Percentiles rank a stretch among this genome's conserved stretches.
Evolutionary conservation across 2,888 invertebrate genomes (phyloP).

Genomic region (Crematogaster levior): DNA sequence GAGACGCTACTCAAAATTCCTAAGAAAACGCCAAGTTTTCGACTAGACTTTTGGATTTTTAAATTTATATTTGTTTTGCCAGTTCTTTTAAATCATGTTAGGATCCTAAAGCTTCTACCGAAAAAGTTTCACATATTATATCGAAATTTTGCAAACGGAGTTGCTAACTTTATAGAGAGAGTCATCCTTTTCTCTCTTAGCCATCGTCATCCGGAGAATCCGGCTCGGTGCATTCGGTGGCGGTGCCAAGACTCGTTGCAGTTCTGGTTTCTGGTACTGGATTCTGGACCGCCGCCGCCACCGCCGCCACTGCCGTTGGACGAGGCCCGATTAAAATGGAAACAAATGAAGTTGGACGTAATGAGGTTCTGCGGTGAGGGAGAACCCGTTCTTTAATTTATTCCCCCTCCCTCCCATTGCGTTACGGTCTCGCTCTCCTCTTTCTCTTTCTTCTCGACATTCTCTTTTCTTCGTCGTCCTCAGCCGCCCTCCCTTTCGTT

Average conservation of each 20-base stretch:
- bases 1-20: background rate
- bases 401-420: constrained; percentile 73
- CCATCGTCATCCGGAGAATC: constrained; percentile 51
- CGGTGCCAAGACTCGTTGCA: constrained; percentile 61
- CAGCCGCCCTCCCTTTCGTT: constrained; percentile 33
- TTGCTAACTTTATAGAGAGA: background rate
- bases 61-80: background rate
- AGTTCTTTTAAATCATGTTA: background rate
- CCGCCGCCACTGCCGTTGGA: constrained; percentile 57
- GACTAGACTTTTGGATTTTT: background rate
- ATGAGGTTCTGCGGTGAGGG: constrained; percentile 81
- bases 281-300: constrained; percentile 67
- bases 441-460: constrained; percentile 52
- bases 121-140: background rate
- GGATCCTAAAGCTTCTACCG: background rate
- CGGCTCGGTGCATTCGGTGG: constrained; percentile 63
- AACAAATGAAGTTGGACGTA: constrained; percentile 82
- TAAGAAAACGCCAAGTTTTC: background rate
- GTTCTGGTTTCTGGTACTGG: constrained; percentile 77
- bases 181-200: constrained; percentile 24
- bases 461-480: constrained; percentile 55
- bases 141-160: background rate
- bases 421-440: constrained; percentile 46
- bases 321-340: constrained; percentile 81
- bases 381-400: constrained; percentile 84